Evolutionary conservation across 2,113 vertebrate species (phyloP).

Genomic region (Chaetorhynchus papuensis): DNA sequence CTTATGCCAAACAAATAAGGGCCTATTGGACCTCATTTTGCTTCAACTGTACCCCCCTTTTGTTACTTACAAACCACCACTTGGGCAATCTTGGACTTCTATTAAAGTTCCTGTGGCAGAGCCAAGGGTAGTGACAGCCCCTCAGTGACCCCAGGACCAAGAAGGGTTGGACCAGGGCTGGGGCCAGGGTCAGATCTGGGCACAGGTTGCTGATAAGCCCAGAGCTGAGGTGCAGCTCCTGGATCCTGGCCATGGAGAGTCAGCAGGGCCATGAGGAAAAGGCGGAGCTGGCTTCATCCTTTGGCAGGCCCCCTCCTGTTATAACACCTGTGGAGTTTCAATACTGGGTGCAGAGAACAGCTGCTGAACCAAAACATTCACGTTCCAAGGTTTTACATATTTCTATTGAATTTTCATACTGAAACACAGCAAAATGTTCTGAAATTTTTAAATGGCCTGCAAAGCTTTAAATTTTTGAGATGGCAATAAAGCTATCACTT

Average conservation of each 20-base stretch:
- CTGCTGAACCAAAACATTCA: accelerated
- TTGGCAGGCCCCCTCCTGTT: accelerated
- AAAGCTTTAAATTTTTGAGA: not conserved
- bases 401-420: not conserved
- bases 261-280: accelerated
- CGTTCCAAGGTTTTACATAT: not conserved
- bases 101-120: not conserved
- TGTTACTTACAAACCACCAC: not conserved
- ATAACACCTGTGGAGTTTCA: not conserved
- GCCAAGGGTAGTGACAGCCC: not conserved
- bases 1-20: not conserved
- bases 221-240: not conserved
- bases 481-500: not conserved
- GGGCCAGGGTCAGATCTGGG: too few relatives aligned
- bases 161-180: accelerated
- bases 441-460: not conserved
- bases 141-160: not conserved
- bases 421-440: not conserved
- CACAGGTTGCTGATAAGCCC: not conserved
- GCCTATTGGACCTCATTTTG: not conserved
- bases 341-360: not conserved
- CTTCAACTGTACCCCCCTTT: not conserved
- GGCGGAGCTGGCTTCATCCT: not conserved
- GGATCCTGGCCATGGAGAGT: not conserved
- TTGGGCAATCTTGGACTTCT: not conserved